These are phyloP conservation scores for Pseudorhiza aurosa DNA, from an alignment of 30 jellyfish, hydroid and myxozoan species.

Conservation along the genomic window DNA sequence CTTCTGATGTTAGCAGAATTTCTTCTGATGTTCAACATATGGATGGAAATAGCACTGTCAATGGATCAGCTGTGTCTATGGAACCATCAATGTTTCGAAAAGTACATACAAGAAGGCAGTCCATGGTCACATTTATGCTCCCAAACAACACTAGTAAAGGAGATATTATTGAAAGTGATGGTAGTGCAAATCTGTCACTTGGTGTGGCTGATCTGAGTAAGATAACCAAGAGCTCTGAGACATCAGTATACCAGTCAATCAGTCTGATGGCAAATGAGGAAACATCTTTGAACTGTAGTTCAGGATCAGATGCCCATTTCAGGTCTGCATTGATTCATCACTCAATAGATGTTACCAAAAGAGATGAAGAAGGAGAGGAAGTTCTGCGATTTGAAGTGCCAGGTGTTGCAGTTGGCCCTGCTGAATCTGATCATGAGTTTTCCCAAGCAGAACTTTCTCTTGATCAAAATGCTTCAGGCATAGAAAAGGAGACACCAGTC, in stretches of 20 bases:
- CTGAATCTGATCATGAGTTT: too few species aligned
- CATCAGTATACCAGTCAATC: conserved; percentile 4
- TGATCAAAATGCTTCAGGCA: neutral
- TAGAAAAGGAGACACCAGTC: neutral
- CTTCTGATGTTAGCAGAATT: neutral
- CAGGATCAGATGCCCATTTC: neutral
- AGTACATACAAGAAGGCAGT: conserved; percentile 17
- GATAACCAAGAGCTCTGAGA: neutral
- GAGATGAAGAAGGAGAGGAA: neutral
- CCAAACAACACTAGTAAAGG: too few species aligned
- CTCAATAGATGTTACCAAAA: neutral
- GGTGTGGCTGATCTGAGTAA: neutral
- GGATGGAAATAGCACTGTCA: neutral
- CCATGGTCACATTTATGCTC: neutral
- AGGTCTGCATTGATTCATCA: neutral
- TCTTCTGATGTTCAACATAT: neutral
- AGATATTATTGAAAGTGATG: neutral
- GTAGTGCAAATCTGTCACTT: neutral
- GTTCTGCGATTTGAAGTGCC: neutral
- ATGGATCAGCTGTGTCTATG: neutral
- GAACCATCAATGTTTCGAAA: neutral
- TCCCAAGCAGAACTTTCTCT: neutral
- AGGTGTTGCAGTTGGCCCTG: neutral
- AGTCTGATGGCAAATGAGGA: conserved; percentile 6
- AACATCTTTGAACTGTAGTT: neutral